Base-by-base conservation (phyloP, 2,113 vertebrate species). In the Paralichthys olivaceus region DNA sequence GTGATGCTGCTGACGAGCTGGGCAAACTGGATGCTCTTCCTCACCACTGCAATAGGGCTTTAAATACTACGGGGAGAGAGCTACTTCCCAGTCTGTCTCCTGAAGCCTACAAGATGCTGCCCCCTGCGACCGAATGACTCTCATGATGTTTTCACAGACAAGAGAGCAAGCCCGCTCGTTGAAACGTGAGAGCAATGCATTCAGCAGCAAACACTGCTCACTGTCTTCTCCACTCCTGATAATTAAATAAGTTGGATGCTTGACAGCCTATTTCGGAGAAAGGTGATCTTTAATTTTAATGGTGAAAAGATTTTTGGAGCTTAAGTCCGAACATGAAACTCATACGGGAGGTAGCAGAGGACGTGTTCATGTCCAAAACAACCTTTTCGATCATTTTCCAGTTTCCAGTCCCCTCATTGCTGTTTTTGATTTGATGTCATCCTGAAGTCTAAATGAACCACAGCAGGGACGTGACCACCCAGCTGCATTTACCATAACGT, bases 101-200 rank as follows among this genome's bases (percentile, higher is more conserved):
- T 83, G 76, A 72, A 79, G 81, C 72, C 77, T 62, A 68, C 81
- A 79, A 81, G 82, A 90, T 32, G 54, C 87, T 81, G 87, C 89
- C 87, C 37, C 87, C 56, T 75, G 78, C 88, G 84, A 89, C 75
- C 75, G 15, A 74, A 58, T 8, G 4, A 28, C 68, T 75, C 76
- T 66, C 45, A 3, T 87, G 63, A 68, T 84, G 70, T 64, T 77
- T 60, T 61, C 64, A 78, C 19, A 43, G 53, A 32, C 62, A 20
- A 45, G 32, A 19, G 65, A 59, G 60, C 76, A 7, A 75, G 71
- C 69, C 51, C 32, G 2, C 7, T 22, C 51, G 32, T 55, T 73
- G 75, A 73, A 87, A 93, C 13, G 12, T 69, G 87, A 90, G 69
- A 34, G 29, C 59, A 14, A 37, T 25, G 70, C 84, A 73, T 70